phyloP scores from a whole-genome alignment of 2,797 vertebrate species.

The Heterohyrax brucei region DNA sequence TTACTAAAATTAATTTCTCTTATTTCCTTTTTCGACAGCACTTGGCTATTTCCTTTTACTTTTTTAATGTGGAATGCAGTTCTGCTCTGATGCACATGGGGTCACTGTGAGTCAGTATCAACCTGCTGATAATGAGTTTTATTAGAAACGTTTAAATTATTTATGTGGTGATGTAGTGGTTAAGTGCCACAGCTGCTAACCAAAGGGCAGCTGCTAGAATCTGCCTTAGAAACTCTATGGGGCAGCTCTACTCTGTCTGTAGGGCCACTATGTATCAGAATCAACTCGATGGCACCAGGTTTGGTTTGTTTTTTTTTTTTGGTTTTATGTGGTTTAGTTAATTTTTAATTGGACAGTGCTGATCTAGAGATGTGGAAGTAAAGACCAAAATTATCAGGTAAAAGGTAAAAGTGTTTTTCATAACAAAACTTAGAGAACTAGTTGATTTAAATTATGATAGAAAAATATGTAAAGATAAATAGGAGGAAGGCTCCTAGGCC shows the following conservation, averaged over 20 bases:
- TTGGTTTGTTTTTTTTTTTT: neutral
- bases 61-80: neutral
- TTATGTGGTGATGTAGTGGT: neutral
- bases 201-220: no score
- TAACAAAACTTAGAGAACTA: slow-evolving; percentile 9
- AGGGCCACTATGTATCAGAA: no score
- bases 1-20: neutral
- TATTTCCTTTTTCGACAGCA: neutral
- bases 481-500: neutral
- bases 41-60: neutral
- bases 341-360: neutral
- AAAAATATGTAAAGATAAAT: neutral
- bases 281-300: no score
- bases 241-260: no score
- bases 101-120: no score
- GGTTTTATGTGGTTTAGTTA: neutral
- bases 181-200: no score
- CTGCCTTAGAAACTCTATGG: no score
- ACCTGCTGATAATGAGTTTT: no score
- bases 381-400: slow-evolving; percentile 8
- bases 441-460: slow-evolving; percentile 26
- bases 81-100: no score
- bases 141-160: neutral
- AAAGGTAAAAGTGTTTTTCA: slow-evolving; percentile 35
- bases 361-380: neutral